Evolutionary conservation across 2,888 invertebrate species (phyloP).

Genomic region (Lumbricus terrestris): DNA sequence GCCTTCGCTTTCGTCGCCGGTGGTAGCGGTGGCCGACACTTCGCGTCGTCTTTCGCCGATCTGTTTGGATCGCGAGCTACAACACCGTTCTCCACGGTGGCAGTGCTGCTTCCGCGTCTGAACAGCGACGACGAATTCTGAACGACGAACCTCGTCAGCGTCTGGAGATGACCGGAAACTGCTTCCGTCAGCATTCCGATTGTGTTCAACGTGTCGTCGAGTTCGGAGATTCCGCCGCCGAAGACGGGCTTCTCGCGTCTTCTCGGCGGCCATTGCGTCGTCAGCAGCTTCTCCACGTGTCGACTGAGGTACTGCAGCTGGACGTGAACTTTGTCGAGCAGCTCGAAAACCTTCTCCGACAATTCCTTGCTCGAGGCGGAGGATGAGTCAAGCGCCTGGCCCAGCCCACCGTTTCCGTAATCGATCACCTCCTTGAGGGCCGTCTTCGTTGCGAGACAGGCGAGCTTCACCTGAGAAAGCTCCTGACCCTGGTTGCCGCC

Average conservation of each 20-base stretch:
- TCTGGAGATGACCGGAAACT: neutral
- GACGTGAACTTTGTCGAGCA: neutral
- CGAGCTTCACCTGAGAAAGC: constrained; percentile 79
- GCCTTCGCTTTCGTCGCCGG: neutral
- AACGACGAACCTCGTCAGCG: neutral
- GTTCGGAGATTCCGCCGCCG: neutral
- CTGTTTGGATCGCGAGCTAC: neutral
- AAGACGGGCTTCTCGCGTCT: neutral
- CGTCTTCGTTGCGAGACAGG: constrained; percentile 74
- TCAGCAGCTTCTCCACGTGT: neutral
- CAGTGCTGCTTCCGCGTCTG: no score
- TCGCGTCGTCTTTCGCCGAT: neutral
- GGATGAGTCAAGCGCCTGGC: neutral
- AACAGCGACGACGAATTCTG: neutral
- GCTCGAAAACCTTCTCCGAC: neutral
- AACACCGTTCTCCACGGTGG: neutral
- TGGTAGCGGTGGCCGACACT: neutral
- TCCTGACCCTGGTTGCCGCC: constrained; percentile 78
- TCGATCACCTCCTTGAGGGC: constrained; percentile 83
- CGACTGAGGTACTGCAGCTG: constrained; percentile 5
- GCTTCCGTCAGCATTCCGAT: neutral
- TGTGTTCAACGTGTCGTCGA: neutral
- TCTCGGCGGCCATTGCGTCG: neutral
- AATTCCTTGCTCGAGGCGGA: neutral
- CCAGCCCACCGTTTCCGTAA: constrained; percentile 63